Percentiles rank a stretch among this genome's conserved stretches.
Conservation (phyloP, 2,888 invertebrate genomes). For the Athripsodes cinereus region DNA sequence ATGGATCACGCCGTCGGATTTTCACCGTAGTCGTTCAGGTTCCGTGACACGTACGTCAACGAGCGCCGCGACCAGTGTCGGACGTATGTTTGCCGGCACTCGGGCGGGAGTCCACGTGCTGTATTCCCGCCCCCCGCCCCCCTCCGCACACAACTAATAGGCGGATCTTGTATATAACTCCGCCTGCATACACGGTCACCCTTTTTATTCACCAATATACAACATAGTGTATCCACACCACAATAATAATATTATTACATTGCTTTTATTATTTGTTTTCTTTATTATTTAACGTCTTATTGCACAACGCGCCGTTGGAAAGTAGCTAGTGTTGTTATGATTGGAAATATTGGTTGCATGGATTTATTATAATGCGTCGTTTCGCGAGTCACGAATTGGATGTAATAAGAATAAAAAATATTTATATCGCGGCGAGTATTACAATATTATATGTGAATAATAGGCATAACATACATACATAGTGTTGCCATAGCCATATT, state of each 20-base stretch:
- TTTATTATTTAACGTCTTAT: conserved; percentile 10
- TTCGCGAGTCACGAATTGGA: conserved; percentile 13
- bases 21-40: conserved; percentile 7
- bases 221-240: no score
- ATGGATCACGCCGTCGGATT: conserved; percentile 14
- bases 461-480: no score
- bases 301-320: conserved; percentile 9
- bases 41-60: conserved; percentile 9
- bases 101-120: conserved; percentile 20
- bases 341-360: conserved; percentile 15
- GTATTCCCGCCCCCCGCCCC: conserved; percentile 35
- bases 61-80: conserved; percentile 32
- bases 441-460: no score
- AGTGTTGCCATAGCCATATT: no score
- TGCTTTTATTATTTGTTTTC: conserved; percentile 7
- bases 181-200: conserved; percentile 13
- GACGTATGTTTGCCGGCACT: conserved; percentile 17
- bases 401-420: not conserved
- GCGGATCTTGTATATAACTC: conserved; percentile 27
- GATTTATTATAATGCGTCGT: conserved; percentile 11
- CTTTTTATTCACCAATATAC: not conserved
- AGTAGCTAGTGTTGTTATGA: not conserved
- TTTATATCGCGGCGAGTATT: no score
- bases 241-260: no score
- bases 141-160: conserved; percentile 48